Base-by-base conservation (phyloP, 2,797 vertebrate species). In the Gephyroberyx darwinii region DNA sequence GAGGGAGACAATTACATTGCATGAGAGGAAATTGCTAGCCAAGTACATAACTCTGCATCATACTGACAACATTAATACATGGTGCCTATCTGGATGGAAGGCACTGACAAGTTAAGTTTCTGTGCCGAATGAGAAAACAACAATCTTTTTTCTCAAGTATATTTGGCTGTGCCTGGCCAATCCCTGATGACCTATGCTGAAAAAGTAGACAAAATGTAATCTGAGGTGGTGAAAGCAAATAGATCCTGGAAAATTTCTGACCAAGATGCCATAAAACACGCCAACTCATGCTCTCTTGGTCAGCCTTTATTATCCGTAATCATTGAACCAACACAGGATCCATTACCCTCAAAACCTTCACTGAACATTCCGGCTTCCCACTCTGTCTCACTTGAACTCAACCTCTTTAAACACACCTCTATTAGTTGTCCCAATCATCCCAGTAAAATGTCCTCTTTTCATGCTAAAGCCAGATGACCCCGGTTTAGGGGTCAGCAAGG, bases 301-400 rank as follows among this genome's bases (percentile, higher is more conserved):
- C 80, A 72, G 74, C 53, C 66, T 88, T 85, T 84, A 89, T 86
- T 86, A 87, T 84, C 83, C 85, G 87, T 83, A 91, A 89, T 86
- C 81, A 87, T 6, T 71, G 74, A 80, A 87, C 76, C 82, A 89
- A 83, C 86, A 83, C 39, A 19, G 74, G 74, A 85, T 82, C 54
- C 45, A 52, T 85, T 87, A 83, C 84, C 77, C 39, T 64, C 61
- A 57, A 74, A 88, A 78, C 65, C 57, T 55, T 76, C 68, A 47
- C 72, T 83, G 51, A 47, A 66, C 78, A 86, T 84, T 85, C 80
- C 74, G 64, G 55, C 56, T 59, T 57, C 71, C 85, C 84, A 53
- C 55, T 75, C 64, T 5, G 60, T 63, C 60, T 86, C 77, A 35
- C 65, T 82, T 56, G 48, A 55, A 50, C 51, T 64, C 53, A 43